Evolutionary conservation across 2,797 vertebrate species (phyloP), one percentile per base, ranked within the genome.

Genomic region (Sebastes iracundus): DNA sequence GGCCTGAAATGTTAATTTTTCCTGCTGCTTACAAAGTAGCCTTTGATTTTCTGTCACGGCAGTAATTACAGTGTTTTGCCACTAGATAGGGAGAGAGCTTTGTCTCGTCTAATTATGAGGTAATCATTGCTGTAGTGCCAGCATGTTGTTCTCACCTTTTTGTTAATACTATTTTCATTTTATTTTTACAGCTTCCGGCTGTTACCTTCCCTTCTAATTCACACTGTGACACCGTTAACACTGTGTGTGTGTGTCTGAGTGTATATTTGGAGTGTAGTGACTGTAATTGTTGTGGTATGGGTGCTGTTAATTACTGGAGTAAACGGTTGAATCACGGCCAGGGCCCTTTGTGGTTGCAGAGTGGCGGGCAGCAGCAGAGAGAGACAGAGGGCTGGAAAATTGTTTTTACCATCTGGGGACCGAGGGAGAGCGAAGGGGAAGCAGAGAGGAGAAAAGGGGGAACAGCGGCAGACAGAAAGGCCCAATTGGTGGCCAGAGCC

Each of bases 21-120:
- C 96, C 96, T 97, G 97, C 96, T 90, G 97, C 97, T 97, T 97
- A 97, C 97, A 97, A 98, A 98, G 96, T 97, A 97, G 96, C 97
- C 97, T 98, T 99, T 98, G 97, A 99, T 99, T 99, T 99, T 97
- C 97, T 98, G 97, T 99, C 98, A 97, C 92, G 87, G 94, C 96
- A 97, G 98, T 99, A 98, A 99, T 99, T 99, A 98, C 97, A 97
- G 97, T 95, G 93, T 97, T 99, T 97, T 97, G 96, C 97, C 96
- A 97, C 97, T 98, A 97, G 97, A 99, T 96, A 97, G 97, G 95
- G 77, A 86, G 90, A 92, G 97, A 97, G 97, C 97, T 98, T 98
- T 99, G 97, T 98, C 97, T 98, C 96, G 94, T 97, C 98, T 98
- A 99, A 99, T 99, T 99, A 98, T 96, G 96, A 98, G 97, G 97